Evolutionary conservation across 2,888 invertebrate species (phyloP).

Genomic region (Pediacus dermestoides): DNA sequence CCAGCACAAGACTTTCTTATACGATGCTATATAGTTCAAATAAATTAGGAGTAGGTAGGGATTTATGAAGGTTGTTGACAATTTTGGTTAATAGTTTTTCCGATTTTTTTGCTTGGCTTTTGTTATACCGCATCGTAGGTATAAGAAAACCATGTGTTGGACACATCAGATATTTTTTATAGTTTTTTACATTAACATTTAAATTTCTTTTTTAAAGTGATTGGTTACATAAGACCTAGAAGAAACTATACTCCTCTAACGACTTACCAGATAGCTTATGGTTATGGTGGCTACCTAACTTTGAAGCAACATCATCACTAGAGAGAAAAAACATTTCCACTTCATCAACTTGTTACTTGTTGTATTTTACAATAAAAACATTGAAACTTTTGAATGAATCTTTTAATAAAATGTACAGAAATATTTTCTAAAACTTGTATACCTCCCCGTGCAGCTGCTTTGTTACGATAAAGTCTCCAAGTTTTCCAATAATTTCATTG

Average conservation of each 20-base stretch:
- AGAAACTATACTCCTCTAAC: conserved; percentile 16
- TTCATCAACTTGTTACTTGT: background rate
- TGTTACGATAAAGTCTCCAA: conserved; percentile 30
- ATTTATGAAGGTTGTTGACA: too few relatives aligned
- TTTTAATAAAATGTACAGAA: background rate
- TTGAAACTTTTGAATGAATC: too few relatives aligned
- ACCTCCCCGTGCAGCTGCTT: conserved; percentile 32
- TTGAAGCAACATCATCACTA: conserved; percentile 2
- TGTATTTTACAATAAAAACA: too few relatives aligned
- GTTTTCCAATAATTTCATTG: conserved; percentile 25
- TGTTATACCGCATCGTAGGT: too few relatives aligned
- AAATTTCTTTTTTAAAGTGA: conserved; percentile 17
- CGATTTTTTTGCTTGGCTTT: too few relatives aligned
- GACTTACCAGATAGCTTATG: conserved; percentile 18
- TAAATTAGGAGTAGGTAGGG: too few relatives aligned
- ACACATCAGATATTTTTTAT: too few relatives aligned
- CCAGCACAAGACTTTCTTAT: too few relatives aligned
- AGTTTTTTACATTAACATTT: conserved; percentile 1
- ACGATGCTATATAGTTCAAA: too few relatives aligned
- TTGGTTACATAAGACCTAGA: conserved; percentile 20
- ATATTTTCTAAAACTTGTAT: background rate
- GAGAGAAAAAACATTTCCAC: background rate
- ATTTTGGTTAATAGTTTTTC: too few relatives aligned
- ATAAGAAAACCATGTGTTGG: too few relatives aligned
- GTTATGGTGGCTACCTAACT: conserved; percentile 13